Base-by-base conservation (phyloP, 2,797 vertebrate species). In the Protonibea diacanthus region DNA sequence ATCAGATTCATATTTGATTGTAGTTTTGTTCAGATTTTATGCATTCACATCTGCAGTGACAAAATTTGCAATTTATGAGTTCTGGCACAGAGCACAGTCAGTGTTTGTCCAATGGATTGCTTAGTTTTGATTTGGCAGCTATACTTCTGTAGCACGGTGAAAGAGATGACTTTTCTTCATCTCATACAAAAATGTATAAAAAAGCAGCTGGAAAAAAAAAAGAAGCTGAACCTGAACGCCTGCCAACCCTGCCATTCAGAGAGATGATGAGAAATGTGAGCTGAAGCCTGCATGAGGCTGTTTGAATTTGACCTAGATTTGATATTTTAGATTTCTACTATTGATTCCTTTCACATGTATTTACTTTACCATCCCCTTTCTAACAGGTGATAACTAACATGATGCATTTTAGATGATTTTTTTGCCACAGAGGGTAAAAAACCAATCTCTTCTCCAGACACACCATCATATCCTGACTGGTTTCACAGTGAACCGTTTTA, bases 401-500 rank as follows among this genome's bases (percentile, higher is more conserved):
- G 38, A 74, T 76, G 62, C 67, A 80, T 91, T 81, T 88, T 51
- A 60, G 73, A 68, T 82, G 40, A 29, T 81, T 78, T 72, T 72
- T 85, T 53, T 78, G 52, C 81, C 81, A 49, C 6, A 4, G 10
- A 80, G 59, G 72, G 65, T 62, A 69, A 69, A 82, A 88, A 86
- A 81, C 71, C 70, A 62, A 85, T 91, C 90, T 85, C 71, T 79
- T 74, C 71, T 78, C 57, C 71, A 74, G 71, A 84, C 67, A 53
- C 71, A 70, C 52, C 21, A 27, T 27, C 67, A 56, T 82, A 83
- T 58, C 77, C 73, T 80, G 61, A 69, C 49, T 78, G 63, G 27
- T 86, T 82, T 90, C 76, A 68, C 82, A 87, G 68, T 76, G 75
- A 87, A 86, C 82, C 77, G 69, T 18, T 84, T 89, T 88, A 84